These are phyloP conservation scores for Drosophila eugracilis DNA, from an alignment of 1,140 invertebrate genomes.

Conservation along the genomic window DNA sequence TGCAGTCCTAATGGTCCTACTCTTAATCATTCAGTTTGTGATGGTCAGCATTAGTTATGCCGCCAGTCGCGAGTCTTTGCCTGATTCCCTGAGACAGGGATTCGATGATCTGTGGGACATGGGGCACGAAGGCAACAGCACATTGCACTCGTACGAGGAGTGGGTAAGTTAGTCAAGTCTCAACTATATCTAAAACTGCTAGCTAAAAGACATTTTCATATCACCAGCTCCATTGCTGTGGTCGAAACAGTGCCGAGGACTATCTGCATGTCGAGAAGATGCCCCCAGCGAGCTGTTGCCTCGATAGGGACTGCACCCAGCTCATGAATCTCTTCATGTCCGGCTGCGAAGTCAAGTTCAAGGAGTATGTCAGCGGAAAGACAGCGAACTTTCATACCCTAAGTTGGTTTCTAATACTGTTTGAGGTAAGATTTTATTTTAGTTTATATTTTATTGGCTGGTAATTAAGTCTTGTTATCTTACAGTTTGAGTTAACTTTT, in stretches of 20 bases:
- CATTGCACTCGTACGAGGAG: constrained; percentile 63
- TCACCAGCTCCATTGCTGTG: constrained; percentile 72
- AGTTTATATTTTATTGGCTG: too few species aligned
- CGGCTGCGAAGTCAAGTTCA: constrained; percentile 69
- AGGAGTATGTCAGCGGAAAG: constrained; percentile 63
- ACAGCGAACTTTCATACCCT: constrained; percentile 67
- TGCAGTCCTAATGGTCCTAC: constrained; percentile 67
- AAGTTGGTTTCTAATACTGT: constrained; percentile 70
- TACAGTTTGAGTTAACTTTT: too few species aligned
- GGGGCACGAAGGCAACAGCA: constrained; percentile 45
- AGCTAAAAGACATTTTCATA: rapidly evolving
- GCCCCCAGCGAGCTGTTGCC: constrained; percentile 64
- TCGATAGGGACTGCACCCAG: constrained; percentile 59
- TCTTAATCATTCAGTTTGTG: constrained; percentile 71
- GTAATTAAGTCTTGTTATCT: too few species aligned
- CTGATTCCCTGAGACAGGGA: constrained; percentile 53
- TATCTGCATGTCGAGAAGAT: constrained; percentile 66
- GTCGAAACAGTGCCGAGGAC: constrained; percentile 72
- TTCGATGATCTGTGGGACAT: constrained; percentile 77
- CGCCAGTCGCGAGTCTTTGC: constrained; percentile 56
- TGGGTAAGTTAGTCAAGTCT: constrained; percentile 61
- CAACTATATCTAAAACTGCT: too few species aligned
- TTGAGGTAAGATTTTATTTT: constrained; percentile 72
- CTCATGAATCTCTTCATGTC: constrained; percentile 62
- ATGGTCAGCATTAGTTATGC: constrained; percentile 75